Evolutionary conservation across 2,797 vertebrate species (phyloP), one percentile per base, ranked within the genome.

Genomic region (Sylvilagus floridanus): DNA sequence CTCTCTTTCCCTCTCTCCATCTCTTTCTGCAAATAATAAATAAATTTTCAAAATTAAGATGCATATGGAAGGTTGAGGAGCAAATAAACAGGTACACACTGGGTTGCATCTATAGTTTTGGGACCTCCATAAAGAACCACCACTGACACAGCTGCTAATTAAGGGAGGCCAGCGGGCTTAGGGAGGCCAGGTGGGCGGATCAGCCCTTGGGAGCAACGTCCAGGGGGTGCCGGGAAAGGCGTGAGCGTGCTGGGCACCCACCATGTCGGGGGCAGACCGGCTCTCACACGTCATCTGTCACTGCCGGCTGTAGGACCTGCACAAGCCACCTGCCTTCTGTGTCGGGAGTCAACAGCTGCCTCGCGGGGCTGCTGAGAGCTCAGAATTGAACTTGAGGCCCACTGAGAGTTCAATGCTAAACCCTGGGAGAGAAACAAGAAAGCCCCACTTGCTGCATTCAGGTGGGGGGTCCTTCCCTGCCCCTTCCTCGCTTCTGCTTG

Each of bases 341-440:
- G 71, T 7, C 47, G 4, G 35, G 50, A 60, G 26, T 0, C 24
- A 81, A 19, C 37, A 12, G 66, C 76, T 13, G n/a, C 4, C 52
- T 68, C 0, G 14, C 60, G 26, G 85, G 54, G 26, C 17, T 57
- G 42, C 78, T 2, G 4, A 54, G 77, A 19, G 66, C 11, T 50
- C 76, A 52, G 62, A 62, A 21, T 4, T 2, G 24, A 42, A 68
- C 87, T 19, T 3, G n/a, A 17, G 8, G 14, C 16, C 68, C 50
- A 1, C 52, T 2, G 12, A 22, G 54, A 52, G 77, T 28, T 24
- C 9, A 2, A 9, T 0, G 37, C 32, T 21, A 35, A n/a, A 65
- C 3, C 0, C 19, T 21, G 50, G 4, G 14, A 4, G 7, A 3
- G n/a, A n/a, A 1, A 28, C 17, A 30, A n/a, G 14, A 16, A 47